These are phyloP conservation scores for Caenorhabditis japonica DNA, from an alignment of 2,888 invertebrate genomes.

Conservation along the genomic window DNA sequence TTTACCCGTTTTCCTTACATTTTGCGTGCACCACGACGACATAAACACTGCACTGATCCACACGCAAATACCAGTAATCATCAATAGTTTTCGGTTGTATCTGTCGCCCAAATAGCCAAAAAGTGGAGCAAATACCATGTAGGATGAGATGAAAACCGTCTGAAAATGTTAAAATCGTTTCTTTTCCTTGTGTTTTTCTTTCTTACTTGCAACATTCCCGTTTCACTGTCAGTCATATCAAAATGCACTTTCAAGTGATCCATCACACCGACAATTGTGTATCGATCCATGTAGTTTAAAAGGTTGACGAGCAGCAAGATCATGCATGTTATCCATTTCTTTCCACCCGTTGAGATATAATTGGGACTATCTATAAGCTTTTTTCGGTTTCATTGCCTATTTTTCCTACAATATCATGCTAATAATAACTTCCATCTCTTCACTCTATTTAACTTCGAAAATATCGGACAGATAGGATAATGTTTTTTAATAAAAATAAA, in stretches of 20 bases:
- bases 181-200: neutral
- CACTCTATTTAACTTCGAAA: too few species aligned
- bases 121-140: constrained; percentile 96
- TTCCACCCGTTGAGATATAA: neutral
- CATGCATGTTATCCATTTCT: constrained; percentile 29
- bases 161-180: constrained; percentile 75
- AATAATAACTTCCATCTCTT: too few species aligned
- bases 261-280: constrained; percentile 90
- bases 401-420: too few species aligned
- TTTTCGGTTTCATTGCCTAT: neutral
- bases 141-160: constrained; percentile 93
- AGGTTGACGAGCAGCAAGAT: constrained; percentile 84
- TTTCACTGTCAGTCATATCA: constrained; percentile 84
- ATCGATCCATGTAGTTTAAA: constrained; percentile 98
- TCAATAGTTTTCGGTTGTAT: constrained; percentile 89
- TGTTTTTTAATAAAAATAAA: too few species aligned
- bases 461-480: too few species aligned
- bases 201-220: constrained; percentile 84
- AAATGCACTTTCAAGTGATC: constrained; percentile 82
- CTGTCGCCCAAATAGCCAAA: constrained; percentile 98
- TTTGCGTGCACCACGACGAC: constrained; percentile 86
- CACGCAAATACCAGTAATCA: constrained; percentile 90
- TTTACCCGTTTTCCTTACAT: too few species aligned
- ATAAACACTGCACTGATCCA: constrained; percentile 92
- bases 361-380: neutral